phyloP scores from a whole-genome alignment of 2,888 invertebrate genomes.

The Liopterus haemorrhoidalis region DNA sequence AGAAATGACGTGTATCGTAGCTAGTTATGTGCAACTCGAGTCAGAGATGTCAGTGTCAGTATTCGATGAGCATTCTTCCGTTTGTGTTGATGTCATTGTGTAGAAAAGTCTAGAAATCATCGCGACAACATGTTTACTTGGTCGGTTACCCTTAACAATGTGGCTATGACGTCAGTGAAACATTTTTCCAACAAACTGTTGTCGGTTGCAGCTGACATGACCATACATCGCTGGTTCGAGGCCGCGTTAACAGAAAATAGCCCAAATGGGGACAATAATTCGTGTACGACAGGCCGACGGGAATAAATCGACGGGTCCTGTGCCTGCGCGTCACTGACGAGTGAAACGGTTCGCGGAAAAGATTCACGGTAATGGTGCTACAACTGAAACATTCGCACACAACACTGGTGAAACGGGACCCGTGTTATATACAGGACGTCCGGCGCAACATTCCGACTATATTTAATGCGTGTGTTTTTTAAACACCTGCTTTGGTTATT shows the following conservation, averaged over 20 bases:
- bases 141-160: constrained; percentile 22
- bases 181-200: constrained; percentile 27
- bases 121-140: constrained; percentile 24
- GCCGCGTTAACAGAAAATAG: constrained; percentile 12
- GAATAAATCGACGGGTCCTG: constrained; percentile 39
- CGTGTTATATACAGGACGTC: no score
- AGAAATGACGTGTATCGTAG: no score
- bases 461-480: no score
- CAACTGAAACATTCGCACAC: constrained; percentile 9
- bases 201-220: constrained; percentile 39
- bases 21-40: no score
- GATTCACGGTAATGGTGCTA: constrained; percentile 20
- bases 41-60: no score
- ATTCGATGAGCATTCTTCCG: no score
- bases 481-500: no score
- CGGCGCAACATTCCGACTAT: no score
- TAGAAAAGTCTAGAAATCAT: constrained; percentile 24
- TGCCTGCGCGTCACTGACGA: background rate
- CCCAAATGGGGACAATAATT: constrained; percentile 40
- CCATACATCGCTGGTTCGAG: constrained; percentile 40
- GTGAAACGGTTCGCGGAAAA: constrained; percentile 10
- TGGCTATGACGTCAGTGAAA: constrained; percentile 9
- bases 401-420: constrained; percentile 7
- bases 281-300: constrained; percentile 38
- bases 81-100: no score